phyloP scores from a whole-genome alignment of 2,113 vertebrate genomes.

The Onychorhynchus coronatus region DNA sequence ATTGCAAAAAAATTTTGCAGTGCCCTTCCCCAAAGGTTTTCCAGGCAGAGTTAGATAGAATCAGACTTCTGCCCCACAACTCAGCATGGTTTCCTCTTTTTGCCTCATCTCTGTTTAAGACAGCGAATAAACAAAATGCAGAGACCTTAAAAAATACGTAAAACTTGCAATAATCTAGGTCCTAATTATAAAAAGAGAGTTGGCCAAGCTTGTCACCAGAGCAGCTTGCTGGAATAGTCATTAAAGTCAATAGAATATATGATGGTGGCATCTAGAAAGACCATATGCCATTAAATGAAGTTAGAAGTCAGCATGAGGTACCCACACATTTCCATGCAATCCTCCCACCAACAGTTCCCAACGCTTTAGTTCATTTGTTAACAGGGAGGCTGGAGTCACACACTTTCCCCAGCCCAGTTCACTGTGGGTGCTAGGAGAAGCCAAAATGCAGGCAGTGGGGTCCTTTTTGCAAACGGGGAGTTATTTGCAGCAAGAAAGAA shows the following conservation, averaged over 20 bases:
- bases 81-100: not conserved
- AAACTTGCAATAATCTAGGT: not conserved
- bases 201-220: not conserved
- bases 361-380: not conserved
- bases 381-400: not conserved
- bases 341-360: not conserved
- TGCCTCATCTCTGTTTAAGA: not conserved
- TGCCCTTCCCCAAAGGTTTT: not conserved
- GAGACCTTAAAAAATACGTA: not conserved
- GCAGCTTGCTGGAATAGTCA: not conserved
- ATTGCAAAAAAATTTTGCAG: not conserved
- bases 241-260: not conserved
- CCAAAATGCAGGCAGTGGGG: not conserved
- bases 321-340: not conserved
- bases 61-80: not conserved
- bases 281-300: not conserved
- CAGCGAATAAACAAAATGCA: not conserved
- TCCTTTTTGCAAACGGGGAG: not conserved
- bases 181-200: not conserved
- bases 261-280: not conserved
- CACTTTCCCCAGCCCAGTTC: not conserved
- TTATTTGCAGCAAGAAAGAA: not conserved
- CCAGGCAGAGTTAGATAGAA: not conserved
- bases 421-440: not conserved
- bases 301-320: not conserved